Evolutionary conservation across 2,797 vertebrate genomes (phyloP).

Genomic region (Channallabes apus): DNA sequence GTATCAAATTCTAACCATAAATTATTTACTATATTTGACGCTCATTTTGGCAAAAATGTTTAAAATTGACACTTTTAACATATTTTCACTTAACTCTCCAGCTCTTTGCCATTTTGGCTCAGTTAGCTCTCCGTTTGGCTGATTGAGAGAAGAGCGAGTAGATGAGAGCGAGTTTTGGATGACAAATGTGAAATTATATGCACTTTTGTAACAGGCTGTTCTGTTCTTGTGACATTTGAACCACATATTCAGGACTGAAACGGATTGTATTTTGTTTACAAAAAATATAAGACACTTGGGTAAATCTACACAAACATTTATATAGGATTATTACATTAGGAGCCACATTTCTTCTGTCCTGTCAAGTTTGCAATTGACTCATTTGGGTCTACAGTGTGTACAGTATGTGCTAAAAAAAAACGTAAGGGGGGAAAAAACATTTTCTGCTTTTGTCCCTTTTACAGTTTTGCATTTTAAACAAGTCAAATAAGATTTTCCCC

Average conservation of each 20-base stretch:
- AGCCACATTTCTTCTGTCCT: neutral
- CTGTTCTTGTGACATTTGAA: constrained; percentile 1
- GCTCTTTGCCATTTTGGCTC: constrained; percentile 6
- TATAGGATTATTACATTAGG: neutral
- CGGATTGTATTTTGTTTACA: neutral
- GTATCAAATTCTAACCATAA: no score
- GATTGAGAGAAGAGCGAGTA: constrained; percentile 25
- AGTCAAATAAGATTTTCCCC: no score
- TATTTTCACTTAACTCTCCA: neutral
- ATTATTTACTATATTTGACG: no score
- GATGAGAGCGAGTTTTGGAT: constrained; percentile 30
- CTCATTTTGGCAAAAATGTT: no score
- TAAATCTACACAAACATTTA: neutral
- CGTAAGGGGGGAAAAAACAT: no score
- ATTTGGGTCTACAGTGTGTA: no score
- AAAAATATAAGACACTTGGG: neutral
- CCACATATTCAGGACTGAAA: neutral
- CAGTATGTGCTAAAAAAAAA: no score
- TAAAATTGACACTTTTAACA: no score
- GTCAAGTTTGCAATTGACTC: neutral
- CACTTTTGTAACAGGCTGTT: neutral
- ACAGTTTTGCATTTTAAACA: no score
- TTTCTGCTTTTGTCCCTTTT: no score
- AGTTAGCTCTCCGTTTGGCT: neutral
- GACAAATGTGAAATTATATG: constrained; percentile 18